Evolutionary conservation across 2,888 invertebrate genomes (phyloP).

Genomic region (Drosophila neutralis): DNA sequence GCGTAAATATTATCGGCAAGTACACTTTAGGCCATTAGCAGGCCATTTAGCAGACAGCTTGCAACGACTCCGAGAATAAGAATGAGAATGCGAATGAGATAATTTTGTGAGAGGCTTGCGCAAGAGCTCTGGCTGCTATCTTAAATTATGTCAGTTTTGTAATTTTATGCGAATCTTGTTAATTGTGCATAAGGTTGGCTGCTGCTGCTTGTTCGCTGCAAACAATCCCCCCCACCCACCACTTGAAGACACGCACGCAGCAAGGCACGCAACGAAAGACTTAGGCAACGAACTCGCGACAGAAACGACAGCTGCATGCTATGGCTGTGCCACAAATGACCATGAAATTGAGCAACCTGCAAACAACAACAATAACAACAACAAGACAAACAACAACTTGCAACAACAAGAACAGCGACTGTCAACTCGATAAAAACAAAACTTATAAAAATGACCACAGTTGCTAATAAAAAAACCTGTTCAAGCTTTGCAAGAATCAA

Average conservation of each 20-base stretch:
- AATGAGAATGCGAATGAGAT: conserved; percentile 24
- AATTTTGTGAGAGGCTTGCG: conserved; percentile 59
- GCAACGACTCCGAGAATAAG: conserved; percentile 46
- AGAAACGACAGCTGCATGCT: conserved; percentile 54
- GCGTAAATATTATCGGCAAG: conserved; percentile 78
- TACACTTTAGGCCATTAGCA: conserved; percentile 82
- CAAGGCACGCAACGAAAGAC: conserved; percentile 64
- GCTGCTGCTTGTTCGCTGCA: conserved; percentile 10
- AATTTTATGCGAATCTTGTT: conserved; percentile 77
- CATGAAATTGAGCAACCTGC: conserved; percentile 42
- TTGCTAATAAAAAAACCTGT: conserved; percentile 5
- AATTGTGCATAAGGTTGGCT: conserved; percentile 67
- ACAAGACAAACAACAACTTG: conserved; percentile 4
- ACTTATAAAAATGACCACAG: conserved; percentile 4
- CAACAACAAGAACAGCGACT: conserved; percentile 20
- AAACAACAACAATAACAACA: conserved; percentile 18
- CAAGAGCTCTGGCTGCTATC: conserved; percentile 63
- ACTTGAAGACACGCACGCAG: conserved; percentile 39
- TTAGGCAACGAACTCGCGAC: conserved; percentile 69
- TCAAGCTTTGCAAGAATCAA: background rate
- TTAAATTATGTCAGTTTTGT: conserved; percentile 83
- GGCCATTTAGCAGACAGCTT: conserved; percentile 70
- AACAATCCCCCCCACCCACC: too few species aligned
- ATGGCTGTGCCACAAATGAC: conserved; percentile 25
- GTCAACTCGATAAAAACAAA: conserved; percentile 27